phyloP scores from a whole-genome alignment of 2,797 vertebrate genomes.

The Catostomus latipinnis region DNA sequence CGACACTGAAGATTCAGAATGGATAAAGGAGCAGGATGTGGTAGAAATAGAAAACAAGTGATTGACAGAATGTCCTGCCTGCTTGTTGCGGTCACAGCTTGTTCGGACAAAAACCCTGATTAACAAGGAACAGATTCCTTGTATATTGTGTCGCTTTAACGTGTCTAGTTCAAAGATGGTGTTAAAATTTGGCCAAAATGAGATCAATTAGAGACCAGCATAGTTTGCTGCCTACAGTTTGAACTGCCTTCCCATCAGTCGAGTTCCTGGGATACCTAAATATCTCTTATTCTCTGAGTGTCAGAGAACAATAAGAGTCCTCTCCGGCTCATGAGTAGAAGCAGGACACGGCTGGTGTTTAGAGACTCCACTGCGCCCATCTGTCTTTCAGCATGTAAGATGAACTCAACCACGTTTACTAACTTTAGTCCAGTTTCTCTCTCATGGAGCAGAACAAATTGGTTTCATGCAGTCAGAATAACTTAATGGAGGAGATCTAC shows the following conservation, averaged over 20 bases:
- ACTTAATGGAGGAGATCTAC: constrained; percentile 20
- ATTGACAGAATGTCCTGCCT: too few relatives aligned
- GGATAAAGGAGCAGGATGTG: too few relatives aligned
- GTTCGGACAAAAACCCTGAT: too few relatives aligned
- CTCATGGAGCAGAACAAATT: constrained; percentile 16
- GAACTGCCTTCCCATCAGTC: neutral
- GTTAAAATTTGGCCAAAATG: too few relatives aligned
- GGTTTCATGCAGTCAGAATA: constrained; percentile 10
- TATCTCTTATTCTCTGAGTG: neutral
- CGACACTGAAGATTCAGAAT: too few relatives aligned
- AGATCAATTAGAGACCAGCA: too few relatives aligned
- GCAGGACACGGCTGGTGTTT: neutral
- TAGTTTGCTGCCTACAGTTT: neutral
- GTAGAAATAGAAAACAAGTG: too few relatives aligned
- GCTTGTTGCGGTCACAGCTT: too few relatives aligned
- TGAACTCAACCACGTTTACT: neutral
- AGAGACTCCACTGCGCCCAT: neutral
- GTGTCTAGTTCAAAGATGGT: too few relatives aligned
- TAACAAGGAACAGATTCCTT: too few relatives aligned
- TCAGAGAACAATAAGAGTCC: neutral
- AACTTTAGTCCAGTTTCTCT: neutral
- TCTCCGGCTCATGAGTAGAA: neutral
- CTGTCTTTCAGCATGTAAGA: neutral
- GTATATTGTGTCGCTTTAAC: too few relatives aligned
- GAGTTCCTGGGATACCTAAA: neutral